These are phyloP conservation scores for Calliopsis andreniformis DNA, from an alignment of 1,140 invertebrate species.

Conservation along the genomic window DNA sequence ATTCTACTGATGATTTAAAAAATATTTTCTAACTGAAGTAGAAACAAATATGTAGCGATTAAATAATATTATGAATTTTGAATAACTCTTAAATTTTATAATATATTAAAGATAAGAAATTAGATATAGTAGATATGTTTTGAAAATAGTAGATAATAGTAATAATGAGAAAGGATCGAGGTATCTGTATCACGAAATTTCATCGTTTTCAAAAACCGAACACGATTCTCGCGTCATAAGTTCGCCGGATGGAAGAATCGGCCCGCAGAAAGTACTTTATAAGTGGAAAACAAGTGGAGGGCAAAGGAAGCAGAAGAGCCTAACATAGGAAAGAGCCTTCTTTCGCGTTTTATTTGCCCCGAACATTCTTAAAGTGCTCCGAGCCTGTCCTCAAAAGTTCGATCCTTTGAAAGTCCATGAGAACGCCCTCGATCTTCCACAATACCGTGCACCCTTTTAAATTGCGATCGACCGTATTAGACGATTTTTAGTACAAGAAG, in stretches of 20 bases:
- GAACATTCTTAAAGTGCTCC: constrained; percentile 53
- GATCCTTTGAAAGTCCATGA: constrained; percentile 44
- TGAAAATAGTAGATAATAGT: no score
- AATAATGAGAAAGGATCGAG: no score
- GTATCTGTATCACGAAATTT: background rate
- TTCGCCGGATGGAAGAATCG: constrained; percentile 38
- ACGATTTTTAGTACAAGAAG: constrained; percentile 16
- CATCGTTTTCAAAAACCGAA: background rate
- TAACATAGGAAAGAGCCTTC: constrained; percentile 42
- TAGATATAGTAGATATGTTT: no score
- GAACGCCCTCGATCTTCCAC: constrained; percentile 43
- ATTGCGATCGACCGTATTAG: constrained; percentile 32
- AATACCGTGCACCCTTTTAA: constrained; percentile 38
- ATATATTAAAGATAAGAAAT: no score
- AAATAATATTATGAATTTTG: no score
- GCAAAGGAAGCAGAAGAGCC: constrained; percentile 41
- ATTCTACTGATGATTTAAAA: no score
- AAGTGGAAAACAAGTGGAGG: constrained; percentile 39
- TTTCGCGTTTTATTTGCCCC: constrained; percentile 39
- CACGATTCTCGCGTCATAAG: constrained; percentile 16
- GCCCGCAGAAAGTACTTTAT: constrained; percentile 29
- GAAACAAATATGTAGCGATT: no score
- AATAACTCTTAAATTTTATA: no score
- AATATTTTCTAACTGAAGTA: no score
- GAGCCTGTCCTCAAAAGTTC: constrained; percentile 50